A percentile compares a stretch with the other conserved stretches of the same genome.
These are phyloP conservation scores for Streptopelia turtur DNA, from an alignment of 2,797 vertebrate genomes.

Conservation along the genomic window DNA sequence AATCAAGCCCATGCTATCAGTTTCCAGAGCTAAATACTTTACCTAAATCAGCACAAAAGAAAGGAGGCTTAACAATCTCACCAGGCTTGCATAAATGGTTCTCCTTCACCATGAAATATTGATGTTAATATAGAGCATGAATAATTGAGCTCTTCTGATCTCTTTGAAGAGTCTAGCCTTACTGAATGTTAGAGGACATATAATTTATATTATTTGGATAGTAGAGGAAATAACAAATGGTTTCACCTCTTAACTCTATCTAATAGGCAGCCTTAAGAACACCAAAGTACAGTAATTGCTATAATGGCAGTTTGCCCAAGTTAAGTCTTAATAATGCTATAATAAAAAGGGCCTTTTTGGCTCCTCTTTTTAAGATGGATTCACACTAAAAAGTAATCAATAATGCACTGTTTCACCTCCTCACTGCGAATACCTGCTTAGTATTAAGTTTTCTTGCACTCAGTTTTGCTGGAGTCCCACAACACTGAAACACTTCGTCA, in stretches of 20 bases:
- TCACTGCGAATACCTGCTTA: neutral
- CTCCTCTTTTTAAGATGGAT: neutral
- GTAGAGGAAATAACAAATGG: conserved; percentile 14
- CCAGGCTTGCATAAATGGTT: neutral
- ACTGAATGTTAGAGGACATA: neutral
- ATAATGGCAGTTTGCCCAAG: conserved; percentile 12
- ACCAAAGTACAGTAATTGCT: conserved; percentile 5
- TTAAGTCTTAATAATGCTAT: neutral
- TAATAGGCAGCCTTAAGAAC: conserved; percentile 3
- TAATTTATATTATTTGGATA: conserved; percentile 14
- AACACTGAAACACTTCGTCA: neutral
- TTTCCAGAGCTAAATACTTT: neutral
- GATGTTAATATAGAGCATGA: neutral
- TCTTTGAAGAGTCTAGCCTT: neutral
- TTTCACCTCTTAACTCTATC: neutral
- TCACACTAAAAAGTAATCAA: neutral
- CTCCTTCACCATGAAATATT: neutral
- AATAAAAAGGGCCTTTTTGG: neutral
- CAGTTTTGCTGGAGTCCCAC: neutral
- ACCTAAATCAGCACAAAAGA: neutral
- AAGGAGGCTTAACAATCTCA: neutral
- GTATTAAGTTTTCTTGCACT: neutral
- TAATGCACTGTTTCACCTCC: neutral
- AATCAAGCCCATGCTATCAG: neutral
- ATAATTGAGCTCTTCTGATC: conserved; percentile 10